These are phyloP conservation scores for Drosophila trapezifrons DNA, from an alignment of 1,140 invertebrate species.

Conservation along the genomic window DNA sequence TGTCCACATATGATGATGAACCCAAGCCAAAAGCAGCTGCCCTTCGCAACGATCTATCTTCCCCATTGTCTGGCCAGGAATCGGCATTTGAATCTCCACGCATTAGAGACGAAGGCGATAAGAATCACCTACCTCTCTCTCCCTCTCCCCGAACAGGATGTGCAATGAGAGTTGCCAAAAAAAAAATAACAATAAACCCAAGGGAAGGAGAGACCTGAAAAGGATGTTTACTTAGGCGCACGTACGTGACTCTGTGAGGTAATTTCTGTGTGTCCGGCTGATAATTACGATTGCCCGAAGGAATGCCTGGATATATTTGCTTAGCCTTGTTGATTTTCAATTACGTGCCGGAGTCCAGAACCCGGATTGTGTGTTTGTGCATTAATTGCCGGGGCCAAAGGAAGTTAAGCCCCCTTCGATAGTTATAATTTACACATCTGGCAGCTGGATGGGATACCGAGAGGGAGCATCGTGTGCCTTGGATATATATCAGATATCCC, in stretches of 20 bases:
- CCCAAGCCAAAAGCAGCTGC: constrained; percentile 46
- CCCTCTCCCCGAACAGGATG: constrained; percentile 55
- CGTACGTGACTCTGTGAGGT: constrained; percentile 72
- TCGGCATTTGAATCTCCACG: constrained; percentile 47
- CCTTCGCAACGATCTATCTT: constrained; percentile 20
- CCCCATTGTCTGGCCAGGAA: constrained; percentile 44
- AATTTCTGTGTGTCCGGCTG: constrained; percentile 46
- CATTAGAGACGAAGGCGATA: constrained; percentile 53
- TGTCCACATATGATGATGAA: constrained; percentile 25
- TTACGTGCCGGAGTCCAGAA: constrained; percentile 51
- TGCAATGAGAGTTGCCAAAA: constrained; percentile 59
- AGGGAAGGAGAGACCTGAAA: constrained; percentile 7
- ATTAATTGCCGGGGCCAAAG: constrained; percentile 47
- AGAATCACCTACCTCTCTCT: constrained; percentile 44
- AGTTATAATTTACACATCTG: constrained; percentile 50
- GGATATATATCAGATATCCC: constrained; percentile 58
- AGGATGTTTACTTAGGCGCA: constrained; percentile 75
- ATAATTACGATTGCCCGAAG: constrained; percentile 41
- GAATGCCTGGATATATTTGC: constrained; percentile 67
- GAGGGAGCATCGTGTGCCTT: constrained; percentile 55
- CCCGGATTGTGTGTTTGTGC: constrained; percentile 58
- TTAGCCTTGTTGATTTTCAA: constrained; percentile 73
- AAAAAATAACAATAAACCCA: constrained; percentile 10
- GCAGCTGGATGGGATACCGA: constrained; percentile 33
- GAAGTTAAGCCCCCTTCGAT: constrained; percentile 48